A percentile compares a stretch with the other conserved stretches of the same genome.
Evolutionary conservation across 2,797 vertebrate genomes (phyloP).

Genomic region (Sebastes jordani): DNA sequence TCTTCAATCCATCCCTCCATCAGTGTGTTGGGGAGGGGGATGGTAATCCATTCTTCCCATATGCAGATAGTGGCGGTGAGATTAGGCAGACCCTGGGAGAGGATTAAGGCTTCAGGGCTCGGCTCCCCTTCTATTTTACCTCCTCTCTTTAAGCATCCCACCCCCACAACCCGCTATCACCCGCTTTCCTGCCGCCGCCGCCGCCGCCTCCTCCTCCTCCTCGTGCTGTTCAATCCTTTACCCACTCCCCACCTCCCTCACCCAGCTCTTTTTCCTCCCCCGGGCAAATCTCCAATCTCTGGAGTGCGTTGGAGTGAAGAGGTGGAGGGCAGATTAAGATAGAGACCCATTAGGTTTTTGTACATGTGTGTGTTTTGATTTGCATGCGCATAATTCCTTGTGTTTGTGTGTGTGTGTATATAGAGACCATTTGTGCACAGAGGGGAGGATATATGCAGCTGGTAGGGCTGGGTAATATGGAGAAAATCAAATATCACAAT

Average conservation of each 20-base stretch:
- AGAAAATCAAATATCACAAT: too few species aligned
- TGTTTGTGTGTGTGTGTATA: background rate
- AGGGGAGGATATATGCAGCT: background rate
- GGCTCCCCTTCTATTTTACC: conserved; percentile 56
- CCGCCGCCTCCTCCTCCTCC: background rate
- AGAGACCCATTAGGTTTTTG: conserved; percentile 43
- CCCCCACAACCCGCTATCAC: conserved; percentile 24
- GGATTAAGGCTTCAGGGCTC: conserved; percentile 71
- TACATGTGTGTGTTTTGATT: conserved; percentile 32
- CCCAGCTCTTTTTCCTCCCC: conserved; percentile 29
- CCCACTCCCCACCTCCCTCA: conserved; percentile 7
- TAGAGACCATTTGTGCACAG: background rate
- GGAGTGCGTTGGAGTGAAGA: conserved; percentile 56
- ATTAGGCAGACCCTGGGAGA: conserved; percentile 77
- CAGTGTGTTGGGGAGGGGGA: conserved; percentile 58
- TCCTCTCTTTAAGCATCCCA: conserved; percentile 43
- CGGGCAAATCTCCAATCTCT: conserved; percentile 58
- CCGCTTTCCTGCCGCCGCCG: conserved; percentile 28
- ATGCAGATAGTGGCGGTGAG: conserved; percentile 73
- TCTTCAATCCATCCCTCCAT: conserved; percentile 29
- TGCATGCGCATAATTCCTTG: conserved; percentile 20
- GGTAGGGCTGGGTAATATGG: background rate
- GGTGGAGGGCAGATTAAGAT: conserved; percentile 60
- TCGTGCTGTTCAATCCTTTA: conserved; percentile 34
- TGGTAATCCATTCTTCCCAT: conserved; percentile 76